Conservation (phyloP, 2,797 vertebrate genomes). For the Eulemur rubriventer region DNA sequence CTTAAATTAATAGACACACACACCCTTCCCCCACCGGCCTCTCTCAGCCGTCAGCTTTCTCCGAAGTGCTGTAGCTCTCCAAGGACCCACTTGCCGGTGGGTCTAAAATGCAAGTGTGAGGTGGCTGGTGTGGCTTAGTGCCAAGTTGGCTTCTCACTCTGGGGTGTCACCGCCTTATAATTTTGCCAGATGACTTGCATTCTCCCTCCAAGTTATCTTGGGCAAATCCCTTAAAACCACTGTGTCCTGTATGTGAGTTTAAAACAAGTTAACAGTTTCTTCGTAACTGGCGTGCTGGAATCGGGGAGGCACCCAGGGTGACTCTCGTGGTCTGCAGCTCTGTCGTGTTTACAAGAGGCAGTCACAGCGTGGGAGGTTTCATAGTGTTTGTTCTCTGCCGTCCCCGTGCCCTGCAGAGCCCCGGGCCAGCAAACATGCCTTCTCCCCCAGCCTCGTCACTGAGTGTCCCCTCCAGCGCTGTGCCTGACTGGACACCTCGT, state of each 20-base stretch:
- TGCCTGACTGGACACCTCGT: too few species aligned
- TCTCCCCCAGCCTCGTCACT: neutral
- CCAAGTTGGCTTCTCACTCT: neutral
- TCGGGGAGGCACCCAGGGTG: neutral
- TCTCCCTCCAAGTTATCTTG: neutral
- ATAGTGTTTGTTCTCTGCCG: fast-evolving
- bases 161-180: fast-evolving
- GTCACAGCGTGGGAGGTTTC: fast-evolving
- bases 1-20: neutral
- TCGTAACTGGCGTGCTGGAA: fast-evolving
- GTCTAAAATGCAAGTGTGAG: neutral
- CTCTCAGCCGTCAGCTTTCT: neutral
- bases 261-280: neutral
- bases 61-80: neutral
- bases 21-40: too few species aligned
- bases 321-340: fast-evolving
- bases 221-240: neutral
- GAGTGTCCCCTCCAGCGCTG: too few species aligned
- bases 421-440: fast-evolving
- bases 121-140: fast-evolving
- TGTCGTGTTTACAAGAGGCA: neutral
- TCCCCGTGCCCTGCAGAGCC: neutral
- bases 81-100: fast-evolving
- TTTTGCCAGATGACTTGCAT: neutral
- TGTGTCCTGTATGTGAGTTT: fast-evolving